Conservation (phyloP, 2,797 vertebrate genomes). For the Falco concolor region DNA sequence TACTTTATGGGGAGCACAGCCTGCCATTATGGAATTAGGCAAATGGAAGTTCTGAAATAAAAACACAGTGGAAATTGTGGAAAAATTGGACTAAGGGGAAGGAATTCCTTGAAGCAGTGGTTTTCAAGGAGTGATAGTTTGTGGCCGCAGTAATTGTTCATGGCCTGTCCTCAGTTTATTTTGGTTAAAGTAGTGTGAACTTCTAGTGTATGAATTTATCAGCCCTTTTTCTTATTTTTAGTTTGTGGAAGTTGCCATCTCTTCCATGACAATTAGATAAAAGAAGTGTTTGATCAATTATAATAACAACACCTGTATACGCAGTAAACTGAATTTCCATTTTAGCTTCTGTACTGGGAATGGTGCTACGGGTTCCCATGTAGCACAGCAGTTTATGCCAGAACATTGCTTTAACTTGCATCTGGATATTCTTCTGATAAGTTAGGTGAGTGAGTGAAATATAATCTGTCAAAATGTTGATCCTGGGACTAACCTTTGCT, state of each 20-base stretch:
- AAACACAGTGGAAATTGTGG: background rate
- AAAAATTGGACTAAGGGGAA: background rate
- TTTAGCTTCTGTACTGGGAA: background rate
- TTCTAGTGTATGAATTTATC: background rate
- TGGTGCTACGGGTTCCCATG: rapidly evolving
- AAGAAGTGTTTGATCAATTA: background rate
- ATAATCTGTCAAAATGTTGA: background rate
- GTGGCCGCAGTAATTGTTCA: background rate
- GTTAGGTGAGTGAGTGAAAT: background rate
- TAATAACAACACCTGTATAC: background rate
- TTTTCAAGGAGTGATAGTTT: background rate
- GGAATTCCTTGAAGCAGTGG: background rate
- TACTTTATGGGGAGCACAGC: background rate
- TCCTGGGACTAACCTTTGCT: background rate
- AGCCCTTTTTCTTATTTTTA: background rate
- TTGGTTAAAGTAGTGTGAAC: background rate
- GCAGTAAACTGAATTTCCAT: background rate
- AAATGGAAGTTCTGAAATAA: background rate
- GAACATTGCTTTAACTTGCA: background rate
- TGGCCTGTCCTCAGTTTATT: background rate
- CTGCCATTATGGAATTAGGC: background rate
- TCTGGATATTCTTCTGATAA: background rate
- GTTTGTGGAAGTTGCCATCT: background rate
- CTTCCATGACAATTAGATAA: rapidly evolving
- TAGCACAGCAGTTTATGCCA: background rate